Evolutionary conservation across 2,797 vertebrate genomes (phyloP).

Genomic region (Spondyliosoma cantharus): DNA sequence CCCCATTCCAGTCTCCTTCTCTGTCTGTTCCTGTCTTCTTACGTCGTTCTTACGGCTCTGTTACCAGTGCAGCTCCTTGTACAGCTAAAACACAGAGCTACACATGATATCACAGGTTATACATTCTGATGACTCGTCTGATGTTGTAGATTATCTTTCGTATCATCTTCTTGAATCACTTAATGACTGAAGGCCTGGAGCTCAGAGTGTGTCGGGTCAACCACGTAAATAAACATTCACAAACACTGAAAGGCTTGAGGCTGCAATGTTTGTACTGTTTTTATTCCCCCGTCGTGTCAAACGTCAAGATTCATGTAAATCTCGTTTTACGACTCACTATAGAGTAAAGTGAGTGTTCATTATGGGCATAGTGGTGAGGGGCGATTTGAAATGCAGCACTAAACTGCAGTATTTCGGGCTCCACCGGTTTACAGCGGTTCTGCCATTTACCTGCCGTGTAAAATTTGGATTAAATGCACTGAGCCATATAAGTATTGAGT

Average conservation of each 20-base stretch:
- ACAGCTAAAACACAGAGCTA: not conserved
- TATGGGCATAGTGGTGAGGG: not conserved
- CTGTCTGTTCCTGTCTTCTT: too few relatives aligned
- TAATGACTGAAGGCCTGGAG: not conserved
- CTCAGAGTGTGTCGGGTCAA: not conserved
- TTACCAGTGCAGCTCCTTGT: not conserved
- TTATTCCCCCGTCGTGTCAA: not conserved
- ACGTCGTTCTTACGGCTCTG: too few relatives aligned
- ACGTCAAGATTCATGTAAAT: not conserved
- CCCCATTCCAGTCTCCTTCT: too few relatives aligned
- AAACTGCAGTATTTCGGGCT: not conserved
- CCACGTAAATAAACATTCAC: not conserved
- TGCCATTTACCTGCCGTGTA: constrained; percentile 11
- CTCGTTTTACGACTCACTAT: not conserved
- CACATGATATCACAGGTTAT: too few relatives aligned
- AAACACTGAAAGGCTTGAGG: not conserved
- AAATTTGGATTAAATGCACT: constrained; percentile 35
- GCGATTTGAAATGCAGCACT: not conserved
- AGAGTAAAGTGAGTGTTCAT: not conserved
- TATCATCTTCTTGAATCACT: constrained; percentile 13
- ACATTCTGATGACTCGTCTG: not conserved
- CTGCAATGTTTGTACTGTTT: not conserved
- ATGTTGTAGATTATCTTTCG: constrained; percentile 17
- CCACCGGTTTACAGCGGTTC: not conserved
- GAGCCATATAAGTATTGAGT: constrained; percentile 21